Evolutionary conservation across 2,113 vertebrate species (phyloP).

Genomic region (Antechinus flavipes): DNA sequence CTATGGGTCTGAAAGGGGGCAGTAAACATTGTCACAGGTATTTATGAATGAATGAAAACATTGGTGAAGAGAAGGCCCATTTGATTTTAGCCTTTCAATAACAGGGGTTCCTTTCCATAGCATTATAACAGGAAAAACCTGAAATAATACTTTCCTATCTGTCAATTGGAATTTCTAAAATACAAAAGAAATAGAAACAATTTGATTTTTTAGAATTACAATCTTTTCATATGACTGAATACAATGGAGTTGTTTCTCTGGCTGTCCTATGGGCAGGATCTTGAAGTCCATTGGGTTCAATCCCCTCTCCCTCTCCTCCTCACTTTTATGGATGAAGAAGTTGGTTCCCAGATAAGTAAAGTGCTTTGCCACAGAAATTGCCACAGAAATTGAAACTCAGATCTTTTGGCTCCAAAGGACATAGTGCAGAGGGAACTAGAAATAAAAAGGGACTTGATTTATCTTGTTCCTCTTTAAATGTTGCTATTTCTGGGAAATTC

Average conservation of each 20-base stretch:
- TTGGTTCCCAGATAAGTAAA: not conserved
- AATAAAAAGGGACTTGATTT: not conserved
- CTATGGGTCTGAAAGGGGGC: not conserved
- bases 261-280: not conserved
- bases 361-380: not conserved
- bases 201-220: slow-evolving; percentile 51
- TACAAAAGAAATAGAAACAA: slow-evolving; percentile 56
- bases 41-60: slow-evolving; percentile 57
- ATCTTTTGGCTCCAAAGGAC: not conserved
- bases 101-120: slow-evolving; percentile 1
- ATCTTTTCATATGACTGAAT: slow-evolving; percentile 37
- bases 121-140: slow-evolving; percentile 39
- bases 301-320: not conserved
- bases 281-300: not conserved
- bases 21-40: slow-evolving; percentile 8
- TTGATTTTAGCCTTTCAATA: slow-evolving; percentile 43
- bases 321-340: not conserved
- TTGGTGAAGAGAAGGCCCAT: not conserved
- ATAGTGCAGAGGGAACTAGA: not conserved
- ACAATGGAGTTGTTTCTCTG: not conserved
- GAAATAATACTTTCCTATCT: slow-evolving; percentile 60
- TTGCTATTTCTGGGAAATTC: not conserved
- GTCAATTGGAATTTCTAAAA: slow-evolving; percentile 21
- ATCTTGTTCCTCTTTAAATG: not conserved
- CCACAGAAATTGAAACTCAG: not conserved